Evolutionary conservation across 2,888 invertebrate species (phyloP).

Genomic region (Empis stercorea): DNA sequence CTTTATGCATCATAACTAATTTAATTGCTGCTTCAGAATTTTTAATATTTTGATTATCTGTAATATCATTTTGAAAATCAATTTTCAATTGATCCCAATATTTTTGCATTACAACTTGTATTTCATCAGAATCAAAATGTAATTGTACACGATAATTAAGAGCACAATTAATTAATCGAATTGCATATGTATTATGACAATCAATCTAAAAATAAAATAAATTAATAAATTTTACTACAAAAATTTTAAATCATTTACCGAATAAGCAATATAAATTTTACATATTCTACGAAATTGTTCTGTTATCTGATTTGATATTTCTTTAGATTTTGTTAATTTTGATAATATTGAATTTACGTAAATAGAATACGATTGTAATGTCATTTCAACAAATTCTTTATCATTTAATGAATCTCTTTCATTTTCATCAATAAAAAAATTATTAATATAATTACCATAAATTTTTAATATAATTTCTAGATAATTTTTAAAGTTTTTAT

Average conservation of each 20-base stretch:
- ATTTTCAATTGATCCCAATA: conserved; percentile 29
- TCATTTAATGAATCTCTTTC: conserved; percentile 16
- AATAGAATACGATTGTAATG: conserved; percentile 17
- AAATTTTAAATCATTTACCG: conserved; percentile 19
- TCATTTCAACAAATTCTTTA: conserved; percentile 27
- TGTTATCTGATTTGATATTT: neutral
- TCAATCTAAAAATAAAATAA: conserved; percentile 22
- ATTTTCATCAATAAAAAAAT: conserved; percentile 16
- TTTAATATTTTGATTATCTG: conserved; percentile 11
- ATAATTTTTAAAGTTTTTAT: conserved; percentile 17
- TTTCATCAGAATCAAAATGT: conserved; percentile 30
- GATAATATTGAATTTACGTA: conserved; percentile 15
- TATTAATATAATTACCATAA: conserved; percentile 13
- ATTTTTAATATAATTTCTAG: conserved; percentile 14
- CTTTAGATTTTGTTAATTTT: conserved; percentile 7
- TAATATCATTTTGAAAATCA: conserved; percentile 16
- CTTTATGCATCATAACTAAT: conserved; percentile 20
- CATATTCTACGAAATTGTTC: conserved; percentile 28
- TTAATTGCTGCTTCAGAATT: conserved; percentile 19
- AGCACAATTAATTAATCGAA: conserved; percentile 25
- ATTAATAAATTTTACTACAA: neutral
- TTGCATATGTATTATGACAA: conserved; percentile 25
- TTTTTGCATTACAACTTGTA: conserved; percentile 27
- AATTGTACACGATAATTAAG: conserved; percentile 22
- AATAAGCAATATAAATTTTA: conserved; percentile 32